A percentile compares a stretch with the other conserved stretches of the same genome.
Evolutionary conservation across 2,888 invertebrate species (phyloP).

Genomic region (Camptogramma bilineatum): DNA sequence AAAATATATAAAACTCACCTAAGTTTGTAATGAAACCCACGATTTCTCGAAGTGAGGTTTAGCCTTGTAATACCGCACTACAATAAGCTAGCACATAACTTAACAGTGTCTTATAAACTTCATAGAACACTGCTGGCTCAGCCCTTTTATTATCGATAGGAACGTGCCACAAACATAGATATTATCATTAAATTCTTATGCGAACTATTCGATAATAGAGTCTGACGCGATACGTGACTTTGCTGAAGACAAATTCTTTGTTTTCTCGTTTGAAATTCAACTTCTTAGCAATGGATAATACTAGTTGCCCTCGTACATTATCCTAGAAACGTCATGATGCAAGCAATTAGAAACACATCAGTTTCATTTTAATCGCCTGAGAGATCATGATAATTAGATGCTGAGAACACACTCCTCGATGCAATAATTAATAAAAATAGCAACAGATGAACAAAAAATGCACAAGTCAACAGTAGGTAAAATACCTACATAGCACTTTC

Average conservation of each 20-base stretch:
- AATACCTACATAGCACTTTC: neutral
- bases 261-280: neutral
- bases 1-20: constrained; percentile 23
- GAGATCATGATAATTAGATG: constrained; percentile 12
- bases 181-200: constrained; percentile 41
- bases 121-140: constrained; percentile 38
- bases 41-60: constrained; percentile 9
- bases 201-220: constrained; percentile 38
- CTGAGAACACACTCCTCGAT: neutral
- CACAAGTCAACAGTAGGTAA: neutral
- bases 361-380: constrained; percentile 19
- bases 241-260: constrained; percentile 7
- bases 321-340: constrained; percentile 10
- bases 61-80: constrained; percentile 20
- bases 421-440: neutral
- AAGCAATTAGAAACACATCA: constrained; percentile 24
- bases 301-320: constrained; percentile 2
- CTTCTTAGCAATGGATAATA: neutral
- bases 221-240: constrained; percentile 33
- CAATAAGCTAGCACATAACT: constrained; percentile 29
- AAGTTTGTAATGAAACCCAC: constrained; percentile 1
- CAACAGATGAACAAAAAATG: neutral
- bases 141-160: constrained; percentile 33
- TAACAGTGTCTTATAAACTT: constrained; percentile 31
- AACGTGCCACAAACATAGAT: constrained; percentile 49